These are phyloP conservation scores for Heliconius ethilla DNA, from an alignment of 2,888 invertebrate genomes.

Conservation along the genomic window DNA sequence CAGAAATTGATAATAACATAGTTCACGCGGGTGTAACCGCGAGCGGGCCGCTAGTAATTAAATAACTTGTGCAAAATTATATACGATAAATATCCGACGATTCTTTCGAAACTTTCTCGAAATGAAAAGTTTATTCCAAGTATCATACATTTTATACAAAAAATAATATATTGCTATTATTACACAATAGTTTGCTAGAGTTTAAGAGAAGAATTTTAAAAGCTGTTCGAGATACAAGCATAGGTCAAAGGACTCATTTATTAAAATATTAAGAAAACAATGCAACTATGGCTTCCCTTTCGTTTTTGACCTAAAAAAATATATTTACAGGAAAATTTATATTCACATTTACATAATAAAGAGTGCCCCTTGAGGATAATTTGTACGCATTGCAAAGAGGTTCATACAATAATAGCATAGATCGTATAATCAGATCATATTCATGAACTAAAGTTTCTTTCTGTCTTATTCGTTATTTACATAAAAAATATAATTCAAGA, in stretches of 20 bases:
- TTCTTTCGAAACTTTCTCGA: too few relatives aligned
- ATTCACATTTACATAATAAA: conserved; percentile 66
- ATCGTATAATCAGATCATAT: conserved; percentile 66
- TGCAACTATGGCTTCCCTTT: conserved; percentile 50
- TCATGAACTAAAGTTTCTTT: conserved; percentile 51
- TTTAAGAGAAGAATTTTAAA: conserved; percentile 10
- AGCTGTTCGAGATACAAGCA: conserved; percentile 2
- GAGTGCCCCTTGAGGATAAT: conserved; percentile 61
- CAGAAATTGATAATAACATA: too few relatives aligned
- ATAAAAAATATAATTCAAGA: background rate
- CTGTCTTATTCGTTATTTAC: background rate
- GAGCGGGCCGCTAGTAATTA: too few relatives aligned
- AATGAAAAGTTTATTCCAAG: too few relatives aligned
- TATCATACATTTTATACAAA: too few relatives aligned
- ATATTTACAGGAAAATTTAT: conserved; percentile 58
- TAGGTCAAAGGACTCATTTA: conserved; percentile 52
- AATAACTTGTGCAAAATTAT: background rate
- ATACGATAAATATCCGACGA: too few relatives aligned
- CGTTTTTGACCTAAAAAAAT: conserved; percentile 57
- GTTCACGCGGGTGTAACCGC: too few relatives aligned
- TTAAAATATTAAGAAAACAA: conserved; percentile 48
- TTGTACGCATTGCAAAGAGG: conserved; percentile 63
- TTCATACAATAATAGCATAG: conserved; percentile 63
- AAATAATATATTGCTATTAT: background rate
- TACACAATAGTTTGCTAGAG: background rate